Conservation (phyloP, 1,140 invertebrate species). For the Procambarus clarkii region DNA sequence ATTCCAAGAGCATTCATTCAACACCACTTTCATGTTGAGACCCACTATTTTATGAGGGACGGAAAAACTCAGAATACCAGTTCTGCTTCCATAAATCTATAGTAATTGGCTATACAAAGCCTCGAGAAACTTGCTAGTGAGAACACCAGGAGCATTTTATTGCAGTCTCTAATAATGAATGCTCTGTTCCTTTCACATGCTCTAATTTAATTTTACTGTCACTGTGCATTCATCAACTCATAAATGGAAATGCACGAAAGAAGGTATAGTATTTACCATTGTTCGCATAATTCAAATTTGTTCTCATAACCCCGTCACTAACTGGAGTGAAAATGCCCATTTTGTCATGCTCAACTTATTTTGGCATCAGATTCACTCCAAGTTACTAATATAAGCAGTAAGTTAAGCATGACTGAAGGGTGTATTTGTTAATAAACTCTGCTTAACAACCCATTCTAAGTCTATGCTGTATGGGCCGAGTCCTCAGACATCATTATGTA, state of each 20-base stretch:
- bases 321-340: background rate
- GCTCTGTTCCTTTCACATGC: background rate
- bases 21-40: background rate
- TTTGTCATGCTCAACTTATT: slow-evolving; percentile 8
- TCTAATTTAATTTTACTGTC: background rate
- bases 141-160: slow-evolving; percentile 3
- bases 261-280: background rate
- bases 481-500: background rate
- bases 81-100: slow-evolving; percentile 14
- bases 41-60: slow-evolving; percentile 5
- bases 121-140: slow-evolving; percentile 6
- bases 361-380: background rate
- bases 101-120: background rate
- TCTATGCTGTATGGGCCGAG: background rate
- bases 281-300: background rate
- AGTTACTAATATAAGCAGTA: background rate
- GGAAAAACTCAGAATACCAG: slow-evolving; percentile 9
- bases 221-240: background rate
- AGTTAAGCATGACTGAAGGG: background rate
- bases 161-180: background rate
- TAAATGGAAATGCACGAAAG: background rate
- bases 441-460: background rate
- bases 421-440: background rate
- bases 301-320: background rate
- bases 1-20: background rate